A percentile compares a stretch with the other conserved stretches of the same genome.
phyloP scores from a whole-genome alignment of 2,797 vertebrate genomes.

The Enteromius trimaculatus region DNA sequence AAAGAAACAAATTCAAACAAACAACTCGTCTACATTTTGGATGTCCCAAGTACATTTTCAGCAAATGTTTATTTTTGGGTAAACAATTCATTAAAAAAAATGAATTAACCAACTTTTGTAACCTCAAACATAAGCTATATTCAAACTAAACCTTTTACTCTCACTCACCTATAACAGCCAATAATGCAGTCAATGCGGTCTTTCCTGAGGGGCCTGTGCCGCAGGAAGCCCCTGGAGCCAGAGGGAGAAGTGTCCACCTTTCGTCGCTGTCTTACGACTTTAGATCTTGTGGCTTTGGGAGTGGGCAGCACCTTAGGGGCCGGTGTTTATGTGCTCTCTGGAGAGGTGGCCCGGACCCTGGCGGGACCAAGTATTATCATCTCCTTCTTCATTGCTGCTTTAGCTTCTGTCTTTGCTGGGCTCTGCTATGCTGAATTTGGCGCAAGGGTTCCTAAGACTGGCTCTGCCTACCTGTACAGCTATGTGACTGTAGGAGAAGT shows the following conservation, averaged over 20 bases:
- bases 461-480: slow-evolving; percentile 90
- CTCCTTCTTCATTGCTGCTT: slow-evolving; percentile 86
- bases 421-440: slow-evolving; percentile 88
- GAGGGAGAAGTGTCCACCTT: slow-evolving; percentile 78
- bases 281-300: slow-evolving; percentile 84
- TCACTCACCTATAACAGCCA: slow-evolving; percentile 39
- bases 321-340: slow-evolving; percentile 85
- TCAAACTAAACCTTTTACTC: background rate
- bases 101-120: background rate
- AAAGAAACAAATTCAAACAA: background rate
- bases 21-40: background rate
- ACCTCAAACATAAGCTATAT: background rate
- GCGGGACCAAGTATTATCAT: slow-evolving; percentile 86
- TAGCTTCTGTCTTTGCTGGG: slow-evolving; percentile 85
- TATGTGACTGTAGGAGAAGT: slow-evolving; percentile 88
- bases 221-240: slow-evolving; percentile 77
- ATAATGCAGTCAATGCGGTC: slow-evolving; percentile 64
- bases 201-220: slow-evolving; percentile 72
- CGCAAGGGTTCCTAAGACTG: slow-evolving; percentile 83
- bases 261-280: slow-evolving; percentile 79
- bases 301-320: slow-evolving; percentile 84
- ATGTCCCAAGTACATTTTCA: background rate
- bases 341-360: slow-evolving; percentile 82
- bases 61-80: background rate
- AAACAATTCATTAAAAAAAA: background rate